Evolutionary conservation across 2,113 vertebrate species (phyloP).

Genomic region (Anser brachyrhynchus): DNA sequence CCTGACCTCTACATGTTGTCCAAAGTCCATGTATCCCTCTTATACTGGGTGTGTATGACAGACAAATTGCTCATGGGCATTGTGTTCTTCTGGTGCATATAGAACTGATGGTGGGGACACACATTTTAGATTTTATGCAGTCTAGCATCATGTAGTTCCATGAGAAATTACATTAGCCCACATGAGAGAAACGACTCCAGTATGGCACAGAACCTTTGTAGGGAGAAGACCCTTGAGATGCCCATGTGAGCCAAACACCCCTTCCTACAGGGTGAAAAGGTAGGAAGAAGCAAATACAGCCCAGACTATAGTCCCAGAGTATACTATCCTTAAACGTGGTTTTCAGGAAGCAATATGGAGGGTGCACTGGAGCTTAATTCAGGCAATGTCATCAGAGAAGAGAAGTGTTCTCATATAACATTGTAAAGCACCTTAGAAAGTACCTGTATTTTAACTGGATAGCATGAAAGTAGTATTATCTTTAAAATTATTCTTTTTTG

Average conservation of each 20-base stretch:
- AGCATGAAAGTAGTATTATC: background rate
- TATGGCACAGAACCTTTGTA: background rate
- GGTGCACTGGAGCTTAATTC: background rate
- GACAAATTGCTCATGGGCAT: background rate
- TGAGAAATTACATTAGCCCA: background rate
- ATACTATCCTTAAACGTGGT: rapidly evolving
- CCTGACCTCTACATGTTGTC: background rate
- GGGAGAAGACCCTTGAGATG: background rate
- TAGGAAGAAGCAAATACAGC: background rate
- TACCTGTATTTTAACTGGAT: background rate
- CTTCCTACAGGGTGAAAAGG: background rate
- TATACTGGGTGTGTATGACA: background rate
- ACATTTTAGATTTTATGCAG: background rate
- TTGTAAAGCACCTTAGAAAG: background rate
- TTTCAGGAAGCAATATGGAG: background rate
- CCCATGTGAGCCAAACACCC: background rate
- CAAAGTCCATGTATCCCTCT: background rate
- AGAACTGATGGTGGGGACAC: background rate
- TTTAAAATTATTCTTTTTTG: background rate
- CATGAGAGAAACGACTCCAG: background rate
- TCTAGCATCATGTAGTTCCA: background rate
- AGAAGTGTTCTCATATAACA: background rate
- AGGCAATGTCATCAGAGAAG: background rate
- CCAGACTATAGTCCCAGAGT: background rate
- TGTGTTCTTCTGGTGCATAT: background rate